Percentiles rank a stretch among this genome's conserved stretches.
These are phyloP conservation scores for Parauchenoglanis ngamensis DNA, from an alignment of 2,797 vertebrate genomes.

Conservation along the genomic window DNA sequence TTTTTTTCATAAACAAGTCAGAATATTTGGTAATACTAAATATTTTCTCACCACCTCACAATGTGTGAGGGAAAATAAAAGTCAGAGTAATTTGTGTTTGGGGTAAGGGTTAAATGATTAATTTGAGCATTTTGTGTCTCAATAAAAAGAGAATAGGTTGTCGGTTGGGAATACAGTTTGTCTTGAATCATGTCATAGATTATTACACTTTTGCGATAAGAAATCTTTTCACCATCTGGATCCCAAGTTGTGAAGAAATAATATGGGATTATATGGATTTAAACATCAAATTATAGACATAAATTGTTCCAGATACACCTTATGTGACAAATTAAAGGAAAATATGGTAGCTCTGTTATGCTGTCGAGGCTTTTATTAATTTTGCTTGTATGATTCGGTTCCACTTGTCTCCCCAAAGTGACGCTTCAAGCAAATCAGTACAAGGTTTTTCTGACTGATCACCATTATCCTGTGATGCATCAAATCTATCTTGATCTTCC, in stretches of 20 bases:
- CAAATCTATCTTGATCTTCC: not conserved
- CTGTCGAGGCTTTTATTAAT: not conserved
- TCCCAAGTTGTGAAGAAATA: not conserved
- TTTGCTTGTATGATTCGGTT: not conserved
- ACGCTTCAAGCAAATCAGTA: not conserved
- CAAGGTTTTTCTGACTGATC: not conserved
- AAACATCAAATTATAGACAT: not conserved
- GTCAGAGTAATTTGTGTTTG: not conserved
- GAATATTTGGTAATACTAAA: not conserved
- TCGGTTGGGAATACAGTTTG: not conserved
- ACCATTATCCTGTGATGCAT: not conserved
- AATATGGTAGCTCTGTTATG: not conserved
- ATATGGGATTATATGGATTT: not conserved
- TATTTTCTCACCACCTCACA: not conserved
- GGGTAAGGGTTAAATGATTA: not conserved
- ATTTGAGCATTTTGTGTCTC: not conserved
- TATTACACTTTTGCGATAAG: not conserved
- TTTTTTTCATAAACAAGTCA: not conserved
- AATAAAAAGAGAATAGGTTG: not conserved
- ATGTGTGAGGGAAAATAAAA: not conserved
- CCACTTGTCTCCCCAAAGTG: not conserved
- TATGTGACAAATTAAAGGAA: not conserved
- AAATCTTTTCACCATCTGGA: not conserved
- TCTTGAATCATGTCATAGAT: not conserved
- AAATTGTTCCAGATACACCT: not conserved